Evolutionary conservation across 2,888 invertebrate genomes (phyloP).

Genomic region (Muschampia plurimacula): DNA sequence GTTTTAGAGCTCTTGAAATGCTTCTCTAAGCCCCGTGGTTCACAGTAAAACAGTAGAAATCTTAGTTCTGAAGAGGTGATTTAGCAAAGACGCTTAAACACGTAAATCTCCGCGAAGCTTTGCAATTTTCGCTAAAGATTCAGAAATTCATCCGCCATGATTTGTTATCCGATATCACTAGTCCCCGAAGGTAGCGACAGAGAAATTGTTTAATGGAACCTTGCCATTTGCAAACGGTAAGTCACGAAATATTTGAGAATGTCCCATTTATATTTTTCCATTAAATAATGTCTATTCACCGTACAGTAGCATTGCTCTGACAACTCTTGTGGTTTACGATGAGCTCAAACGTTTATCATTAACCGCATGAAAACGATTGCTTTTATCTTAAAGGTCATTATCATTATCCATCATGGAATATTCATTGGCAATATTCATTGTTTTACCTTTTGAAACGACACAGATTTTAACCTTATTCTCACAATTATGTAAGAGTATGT

Average conservation of each 20-base stretch:
- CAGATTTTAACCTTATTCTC: constrained; percentile 51
- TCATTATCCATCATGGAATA: constrained; percentile 49
- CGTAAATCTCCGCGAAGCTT: constrained; percentile 69
- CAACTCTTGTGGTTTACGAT: constrained; percentile 30
- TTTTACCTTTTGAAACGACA: constrained; percentile 55
- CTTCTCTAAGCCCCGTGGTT: constrained; percentile 60
- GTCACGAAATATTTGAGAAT: constrained; percentile 39
- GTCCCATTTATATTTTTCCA: constrained; percentile 57
- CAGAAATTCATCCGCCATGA: constrained; percentile 47
- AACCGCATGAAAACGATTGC: constrained; percentile 59
- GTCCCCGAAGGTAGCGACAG: constrained; percentile 37
- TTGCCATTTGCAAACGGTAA: constrained; percentile 47
- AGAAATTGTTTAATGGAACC: constrained; percentile 51
- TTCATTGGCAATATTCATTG: constrained; percentile 54
- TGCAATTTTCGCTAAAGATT: constrained; percentile 63
- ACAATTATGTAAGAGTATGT: constrained; percentile 56
- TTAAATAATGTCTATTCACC: constrained; percentile 47
- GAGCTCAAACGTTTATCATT: constrained; percentile 45
- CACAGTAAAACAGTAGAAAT: constrained; percentile 62
- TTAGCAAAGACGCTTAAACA: constrained; percentile 64
- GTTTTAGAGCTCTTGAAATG: constrained; percentile 70
- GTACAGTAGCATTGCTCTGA: constrained; percentile 34
- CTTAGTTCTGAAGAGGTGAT: constrained; percentile 67
- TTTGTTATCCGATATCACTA: constrained; percentile 47
- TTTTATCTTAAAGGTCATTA: constrained; percentile 56